Conservation (phyloP, 1,140 invertebrate genomes). For the Zaprionus taronus region DNA sequence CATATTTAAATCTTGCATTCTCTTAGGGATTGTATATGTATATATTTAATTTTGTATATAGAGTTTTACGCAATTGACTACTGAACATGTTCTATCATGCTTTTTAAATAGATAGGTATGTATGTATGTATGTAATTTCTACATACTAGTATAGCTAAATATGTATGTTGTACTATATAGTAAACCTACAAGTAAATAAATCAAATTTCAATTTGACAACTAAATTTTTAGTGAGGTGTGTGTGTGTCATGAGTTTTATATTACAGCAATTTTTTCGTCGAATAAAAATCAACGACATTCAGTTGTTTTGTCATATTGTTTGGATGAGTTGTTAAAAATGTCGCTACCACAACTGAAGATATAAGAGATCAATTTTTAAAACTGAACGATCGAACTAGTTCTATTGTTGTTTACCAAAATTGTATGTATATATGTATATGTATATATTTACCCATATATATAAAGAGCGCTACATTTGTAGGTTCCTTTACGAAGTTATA, state of each 20-base stretch:
- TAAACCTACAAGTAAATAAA: conserved; percentile 59
- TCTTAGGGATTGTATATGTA: conserved; percentile 51
- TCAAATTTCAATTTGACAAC: conserved; percentile 48
- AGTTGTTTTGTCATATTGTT: conserved; percentile 25
- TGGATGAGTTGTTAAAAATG: conserved; percentile 40
- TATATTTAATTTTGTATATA: conserved; percentile 37
- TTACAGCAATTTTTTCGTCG: conserved; percentile 51
- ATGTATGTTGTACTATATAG: conserved; percentile 42
- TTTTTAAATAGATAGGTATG: conserved; percentile 51
- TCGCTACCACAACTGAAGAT: conserved; percentile 55
- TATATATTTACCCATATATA: conserved; percentile 55
- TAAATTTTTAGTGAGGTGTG: conserved; percentile 27
- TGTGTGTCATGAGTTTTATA: conserved; percentile 46
- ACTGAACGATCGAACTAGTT: conserved; percentile 52
- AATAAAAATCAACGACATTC: conserved; percentile 37
- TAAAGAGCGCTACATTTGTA: conserved; percentile 56
- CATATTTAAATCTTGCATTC: conserved; percentile 47
- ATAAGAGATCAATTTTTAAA: conserved; percentile 44
- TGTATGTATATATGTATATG: conserved; percentile 31
- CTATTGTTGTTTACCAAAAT: conserved; percentile 43
- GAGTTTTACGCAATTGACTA: conserved; percentile 73
- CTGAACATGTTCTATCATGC: conserved; percentile 77
- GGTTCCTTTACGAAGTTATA: conserved; percentile 48
- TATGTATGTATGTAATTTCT: conserved; percentile 45
- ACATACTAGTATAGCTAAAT: conserved; percentile 42